Percentiles rank a stretch among this genome's conserved stretches.
Conservation (phyloP, 2,113 vertebrate genomes). For the Butorides virescens region DNA sequence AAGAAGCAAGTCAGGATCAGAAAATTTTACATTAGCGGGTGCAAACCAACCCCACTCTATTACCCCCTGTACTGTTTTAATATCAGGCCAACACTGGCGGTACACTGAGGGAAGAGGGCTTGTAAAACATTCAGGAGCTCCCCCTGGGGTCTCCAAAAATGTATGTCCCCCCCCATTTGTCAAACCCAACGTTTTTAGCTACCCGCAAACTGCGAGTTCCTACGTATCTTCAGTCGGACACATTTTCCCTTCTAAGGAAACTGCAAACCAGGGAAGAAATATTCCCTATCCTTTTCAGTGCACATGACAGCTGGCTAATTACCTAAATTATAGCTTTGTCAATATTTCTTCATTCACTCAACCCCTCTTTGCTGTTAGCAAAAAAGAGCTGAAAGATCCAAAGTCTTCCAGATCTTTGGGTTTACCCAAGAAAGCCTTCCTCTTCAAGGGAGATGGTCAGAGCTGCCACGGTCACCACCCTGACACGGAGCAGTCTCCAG, state of each 20-base stretch:
- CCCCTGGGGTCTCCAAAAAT: background rate
- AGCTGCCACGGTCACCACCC: background rate
- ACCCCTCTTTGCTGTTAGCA: background rate
- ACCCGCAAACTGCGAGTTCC: background rate
- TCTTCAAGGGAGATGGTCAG: background rate
- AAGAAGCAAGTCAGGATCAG: background rate
- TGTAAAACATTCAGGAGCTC: background rate
- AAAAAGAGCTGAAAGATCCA: background rate
- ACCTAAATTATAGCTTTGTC: constrained; percentile 41
- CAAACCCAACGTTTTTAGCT: background rate
- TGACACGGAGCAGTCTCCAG: background rate
- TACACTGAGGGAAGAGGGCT: background rate
- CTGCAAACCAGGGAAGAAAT: constrained; percentile 5
- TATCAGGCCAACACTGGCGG: background rate
- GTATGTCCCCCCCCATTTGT: accelerated
- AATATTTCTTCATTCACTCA: constrained; percentile 9
- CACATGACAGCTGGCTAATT: constrained; percentile 37
- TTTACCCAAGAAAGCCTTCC: background rate
- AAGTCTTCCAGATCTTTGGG: background rate
- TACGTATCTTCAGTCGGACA: background rate
- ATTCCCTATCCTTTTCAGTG: background rate
- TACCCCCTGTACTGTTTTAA: background rate
- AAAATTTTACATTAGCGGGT: background rate
- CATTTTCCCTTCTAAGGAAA: background rate
- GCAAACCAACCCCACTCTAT: background rate